Conservation (phyloP, 92 coral and sea anemone species). For the Porites divaricata region DNA sequence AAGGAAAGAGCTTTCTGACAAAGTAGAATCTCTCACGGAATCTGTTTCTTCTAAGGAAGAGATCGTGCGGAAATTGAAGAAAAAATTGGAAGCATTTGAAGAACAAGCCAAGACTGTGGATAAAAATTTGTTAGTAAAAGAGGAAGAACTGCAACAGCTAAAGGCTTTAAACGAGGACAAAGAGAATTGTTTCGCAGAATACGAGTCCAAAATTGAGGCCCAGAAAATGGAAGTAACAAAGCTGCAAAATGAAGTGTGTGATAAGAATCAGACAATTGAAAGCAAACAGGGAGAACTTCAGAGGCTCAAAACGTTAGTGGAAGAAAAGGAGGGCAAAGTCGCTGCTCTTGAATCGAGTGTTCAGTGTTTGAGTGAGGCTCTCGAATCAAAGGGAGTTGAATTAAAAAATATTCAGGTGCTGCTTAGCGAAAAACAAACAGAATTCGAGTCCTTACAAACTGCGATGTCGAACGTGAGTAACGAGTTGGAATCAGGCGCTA, state of each 20-base stretch:
- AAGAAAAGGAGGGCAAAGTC: constrained; percentile 41
- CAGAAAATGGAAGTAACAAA: constrained; percentile 47
- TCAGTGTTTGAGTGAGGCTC: constrained; percentile 48
- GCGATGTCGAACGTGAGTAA: constrained; percentile 60
- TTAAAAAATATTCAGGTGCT: constrained; percentile 64
- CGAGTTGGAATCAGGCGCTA: constrained; percentile 63
- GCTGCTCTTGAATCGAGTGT: constrained; percentile 60
- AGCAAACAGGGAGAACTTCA: constrained; percentile 75
- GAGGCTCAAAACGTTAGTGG: constrained; percentile 32
- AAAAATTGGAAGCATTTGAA: constrained; percentile 28
- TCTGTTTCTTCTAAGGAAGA: constrained; percentile 33
- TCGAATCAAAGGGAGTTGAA: constrained; percentile 64
- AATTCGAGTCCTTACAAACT: constrained; percentile 69
- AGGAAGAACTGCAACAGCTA: constrained; percentile 31
- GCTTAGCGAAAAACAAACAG: constrained; percentile 57
- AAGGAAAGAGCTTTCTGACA: constrained; percentile 16
- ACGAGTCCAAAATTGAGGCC: constrained; percentile 48
- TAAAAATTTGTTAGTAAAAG: constrained; percentile 32
- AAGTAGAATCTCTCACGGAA: constrained; percentile 10
- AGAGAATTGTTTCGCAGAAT: constrained; percentile 41
- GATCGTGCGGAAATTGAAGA: constrained; percentile 3
- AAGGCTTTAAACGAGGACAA: constrained; percentile 33
- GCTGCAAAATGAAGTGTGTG: constrained; percentile 55
- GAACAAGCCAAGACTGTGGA: constrained; percentile 33
- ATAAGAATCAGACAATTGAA: constrained; percentile 65